phyloP scores from a whole-genome alignment of 2,113 vertebrate genomes.

The Calyptommatus sinebrachiatus region DNA sequence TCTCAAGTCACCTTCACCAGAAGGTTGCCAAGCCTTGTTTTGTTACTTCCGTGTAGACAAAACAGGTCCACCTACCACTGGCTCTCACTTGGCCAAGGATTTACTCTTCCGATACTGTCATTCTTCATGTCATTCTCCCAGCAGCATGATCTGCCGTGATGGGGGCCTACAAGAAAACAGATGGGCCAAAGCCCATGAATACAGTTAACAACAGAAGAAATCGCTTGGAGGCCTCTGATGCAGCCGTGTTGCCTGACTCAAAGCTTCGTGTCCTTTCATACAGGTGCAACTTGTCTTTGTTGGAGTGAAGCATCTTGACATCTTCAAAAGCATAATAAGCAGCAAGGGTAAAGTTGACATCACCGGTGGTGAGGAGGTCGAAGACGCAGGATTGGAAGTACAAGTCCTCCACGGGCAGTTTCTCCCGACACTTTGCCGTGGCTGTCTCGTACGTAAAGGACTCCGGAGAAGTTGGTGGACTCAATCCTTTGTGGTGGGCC shows the following conservation, averaged over 20 bases:
- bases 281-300: slow-evolving; percentile 89
- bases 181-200: slow-evolving; percentile 68
- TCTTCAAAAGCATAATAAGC: slow-evolving; percentile 97
- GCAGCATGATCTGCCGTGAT: slow-evolving; percentile 7
- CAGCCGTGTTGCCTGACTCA: slow-evolving; percentile 37
- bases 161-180: slow-evolving; percentile 67
- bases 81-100: neutral
- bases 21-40: neutral
- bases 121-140: neutral
- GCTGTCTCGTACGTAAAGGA: slow-evolving; percentile 85
- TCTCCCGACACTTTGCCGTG: slow-evolving; percentile 89
- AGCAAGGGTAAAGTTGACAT: slow-evolving; percentile 96
- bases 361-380: slow-evolving; percentile 92
- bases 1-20: neutral
- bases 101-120: neutral
- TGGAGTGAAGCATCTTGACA: slow-evolving; percentile 91
- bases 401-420: slow-evolving; percentile 92
- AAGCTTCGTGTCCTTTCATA: slow-evolving; percentile 80
- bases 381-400: slow-evolving; percentile 98
- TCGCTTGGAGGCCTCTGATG: neutral
- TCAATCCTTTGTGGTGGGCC: slow-evolving; percentile 39
- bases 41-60: neutral
- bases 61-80: neutral
- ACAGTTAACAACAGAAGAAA: slow-evolving; percentile 42
- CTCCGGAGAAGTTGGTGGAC: slow-evolving; percentile 15